Evolutionary conservation across 1,140 invertebrate genomes (phyloP).

Genomic region (Drosophila trapezifrons): DNA sequence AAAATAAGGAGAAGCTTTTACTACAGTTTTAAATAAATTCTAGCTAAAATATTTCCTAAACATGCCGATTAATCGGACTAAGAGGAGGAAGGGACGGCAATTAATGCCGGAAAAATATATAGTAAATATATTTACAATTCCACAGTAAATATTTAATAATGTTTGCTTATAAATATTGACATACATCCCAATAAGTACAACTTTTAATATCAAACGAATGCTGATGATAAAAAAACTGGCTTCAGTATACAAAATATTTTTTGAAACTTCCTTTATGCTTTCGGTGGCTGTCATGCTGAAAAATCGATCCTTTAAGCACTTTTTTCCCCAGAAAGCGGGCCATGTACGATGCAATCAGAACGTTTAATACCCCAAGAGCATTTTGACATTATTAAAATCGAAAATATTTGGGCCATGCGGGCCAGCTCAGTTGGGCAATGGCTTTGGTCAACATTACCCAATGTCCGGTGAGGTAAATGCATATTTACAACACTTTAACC

Average conservation of each 20-base stretch:
- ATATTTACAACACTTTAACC: conserved; percentile 75
- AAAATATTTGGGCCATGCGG: conserved; percentile 51
- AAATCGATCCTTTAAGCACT: neutral
- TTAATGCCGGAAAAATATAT: too few relatives aligned
- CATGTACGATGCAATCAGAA: conserved; percentile 3
- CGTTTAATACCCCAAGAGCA: conserved; percentile 38
- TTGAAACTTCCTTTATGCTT: neutral
- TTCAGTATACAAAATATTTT: too few relatives aligned
- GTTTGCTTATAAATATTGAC: neutral
- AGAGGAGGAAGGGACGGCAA: too few relatives aligned
- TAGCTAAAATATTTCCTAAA: neutral
- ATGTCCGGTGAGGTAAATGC: conserved; percentile 52
- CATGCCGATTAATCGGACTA: neutral
- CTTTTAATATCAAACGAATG: neutral
- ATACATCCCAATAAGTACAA: too few relatives aligned
- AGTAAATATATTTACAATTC: neutral
- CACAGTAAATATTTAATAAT: neutral
- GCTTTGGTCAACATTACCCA: conserved; percentile 49
- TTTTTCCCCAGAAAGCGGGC: conserved; percentile 25
- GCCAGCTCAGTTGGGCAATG: conserved; percentile 14
- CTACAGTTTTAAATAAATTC: neutral
- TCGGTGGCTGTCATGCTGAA: neutral
- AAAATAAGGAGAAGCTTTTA: conserved; percentile 55
- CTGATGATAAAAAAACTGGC: neutral
- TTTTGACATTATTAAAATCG: conserved; percentile 70